Evolutionary conservation across 2,797 vertebrate species (phyloP).

Genomic region (Thamnophis elegans): DNA sequence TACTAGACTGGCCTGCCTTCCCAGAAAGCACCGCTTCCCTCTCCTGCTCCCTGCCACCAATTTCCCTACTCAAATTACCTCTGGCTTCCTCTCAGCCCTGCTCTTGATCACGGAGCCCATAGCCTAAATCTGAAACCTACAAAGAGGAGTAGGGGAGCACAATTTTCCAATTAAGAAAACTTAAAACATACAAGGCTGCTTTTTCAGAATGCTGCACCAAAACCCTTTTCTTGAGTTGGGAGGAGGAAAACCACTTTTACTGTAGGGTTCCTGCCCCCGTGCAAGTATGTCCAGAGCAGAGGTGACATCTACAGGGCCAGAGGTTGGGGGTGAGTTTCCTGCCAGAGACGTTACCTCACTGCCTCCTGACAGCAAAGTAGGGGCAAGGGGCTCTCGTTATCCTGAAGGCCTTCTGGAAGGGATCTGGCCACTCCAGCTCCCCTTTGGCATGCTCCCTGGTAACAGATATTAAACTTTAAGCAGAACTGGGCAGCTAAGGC

Average conservation of each 20-base stretch:
- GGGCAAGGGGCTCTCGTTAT: neutral
- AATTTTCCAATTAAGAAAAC: neutral
- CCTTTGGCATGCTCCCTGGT: neutral
- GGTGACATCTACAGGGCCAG: neutral
- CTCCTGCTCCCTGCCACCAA: no score
- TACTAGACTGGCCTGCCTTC: no score
- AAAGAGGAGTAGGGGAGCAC: neutral
- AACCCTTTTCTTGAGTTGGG: neutral
- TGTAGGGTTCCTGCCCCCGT: neutral
- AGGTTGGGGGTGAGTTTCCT: neutral
- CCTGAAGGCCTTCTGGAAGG: rapidly evolving
- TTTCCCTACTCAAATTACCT: no score
- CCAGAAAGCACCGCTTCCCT: no score
- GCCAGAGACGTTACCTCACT: no score
- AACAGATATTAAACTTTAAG: neutral
- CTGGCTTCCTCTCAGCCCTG: neutral
- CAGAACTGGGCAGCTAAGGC: neutral
- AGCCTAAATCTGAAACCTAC: neutral
- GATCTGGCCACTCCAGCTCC: neutral
- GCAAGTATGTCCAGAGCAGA: neutral
- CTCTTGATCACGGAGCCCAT: neutral
- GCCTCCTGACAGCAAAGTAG: no score
- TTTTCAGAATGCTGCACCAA: neutral
- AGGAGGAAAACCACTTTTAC: no score
- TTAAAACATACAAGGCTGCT: neutral